Evolutionary conservation across 2,797 vertebrate genomes (phyloP).

Genomic region (Vipera latastei): DNA sequence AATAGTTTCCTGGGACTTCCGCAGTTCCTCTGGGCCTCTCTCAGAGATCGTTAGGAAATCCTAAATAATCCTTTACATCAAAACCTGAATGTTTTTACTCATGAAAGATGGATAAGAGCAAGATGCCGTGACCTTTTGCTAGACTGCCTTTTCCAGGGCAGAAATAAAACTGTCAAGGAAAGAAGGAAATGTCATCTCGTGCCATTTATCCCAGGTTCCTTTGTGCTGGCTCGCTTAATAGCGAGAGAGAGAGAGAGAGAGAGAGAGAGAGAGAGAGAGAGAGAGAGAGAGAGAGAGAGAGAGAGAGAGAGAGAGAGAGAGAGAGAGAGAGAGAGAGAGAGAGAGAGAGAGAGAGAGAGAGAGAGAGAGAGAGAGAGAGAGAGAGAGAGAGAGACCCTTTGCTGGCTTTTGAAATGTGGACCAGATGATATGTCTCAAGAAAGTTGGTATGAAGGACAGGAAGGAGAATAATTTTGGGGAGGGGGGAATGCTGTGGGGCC

Average conservation of each 20-base stretch:
- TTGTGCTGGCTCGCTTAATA: slow-evolving; percentile 25
- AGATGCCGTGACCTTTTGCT: slow-evolving; percentile 46
- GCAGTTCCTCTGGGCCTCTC: slow-evolving; percentile 38
- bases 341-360: too few species aligned
- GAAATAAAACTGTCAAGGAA: slow-evolving; percentile 46
- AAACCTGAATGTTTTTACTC: slow-evolving; percentile 38
- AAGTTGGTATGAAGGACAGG: neutral
- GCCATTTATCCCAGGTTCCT: slow-evolving; percentile 45
- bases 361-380: too few species aligned
- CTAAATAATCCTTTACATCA: slow-evolving; percentile 61
- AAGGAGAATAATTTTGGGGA: neutral
- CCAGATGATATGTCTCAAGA: neutral
- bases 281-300: too few species aligned
- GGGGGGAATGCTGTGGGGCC: neutral
- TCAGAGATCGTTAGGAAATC: slow-evolving; percentile 24
- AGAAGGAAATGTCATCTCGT: slow-evolving; percentile 41
- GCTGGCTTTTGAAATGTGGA: neutral
- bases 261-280: too few species aligned
- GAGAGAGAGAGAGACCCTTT: neutral
- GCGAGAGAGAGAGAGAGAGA: too few species aligned
- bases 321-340: too few species aligned
- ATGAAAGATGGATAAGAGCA: slow-evolving; percentile 49
- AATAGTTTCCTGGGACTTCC: slow-evolving; percentile 23
- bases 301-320: too few species aligned
- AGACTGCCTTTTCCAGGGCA: slow-evolving; percentile 46